Evolutionary conservation across 2,888 invertebrate species (phyloP), one percentile per base, ranked within the genome.

Genomic region (Pantelozetes paolii): DNA sequence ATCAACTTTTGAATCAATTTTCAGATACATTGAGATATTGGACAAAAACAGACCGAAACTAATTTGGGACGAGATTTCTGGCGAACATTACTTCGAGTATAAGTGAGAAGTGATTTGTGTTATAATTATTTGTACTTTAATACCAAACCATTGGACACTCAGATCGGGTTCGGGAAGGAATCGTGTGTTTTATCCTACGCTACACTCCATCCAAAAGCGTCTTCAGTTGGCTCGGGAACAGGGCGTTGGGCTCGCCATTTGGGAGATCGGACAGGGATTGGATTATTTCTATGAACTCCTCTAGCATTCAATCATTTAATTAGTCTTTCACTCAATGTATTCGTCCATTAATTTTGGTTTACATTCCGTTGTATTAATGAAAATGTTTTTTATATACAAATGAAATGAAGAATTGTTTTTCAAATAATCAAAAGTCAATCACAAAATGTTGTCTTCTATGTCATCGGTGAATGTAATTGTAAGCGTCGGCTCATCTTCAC

Each of bases 181-280:
- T 81, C 86, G 89, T 77, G 87, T 95, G 45, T 95, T 92, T 82
- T 96, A 89, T 84, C 96, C 96, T 3, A 91, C 94, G 0, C 83
- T 95, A n/a, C 87, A 88, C 80, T 94, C 95, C 0, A 88, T 96
- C 77, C 86, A 90, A 77, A 86, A 87, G 81, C 85, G 96, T 77
- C 84, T 96, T 20, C 88, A 92, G 75, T 83, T 95, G 69, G 92
- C 93, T 0, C 84, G 86, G 74, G 87, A 91, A 81, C 85, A 92
- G 71, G 90, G 91, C 11, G 89, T 89, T 2, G 94, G 95, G 0
- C 85, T 96, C 62, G 90, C 94, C 0, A 89, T 97, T 79, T 96
- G 96, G 96, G 96, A 97, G 82, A 83, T 95, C n/a, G 96, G 96
- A 0, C 96, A 97, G 83, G 96, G 96, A 28, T 84, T 96, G 23